These are phyloP conservation scores for Hecatera dysodea DNA, from an alignment of 2,888 invertebrate genomes.

Conservation along the genomic window DNA sequence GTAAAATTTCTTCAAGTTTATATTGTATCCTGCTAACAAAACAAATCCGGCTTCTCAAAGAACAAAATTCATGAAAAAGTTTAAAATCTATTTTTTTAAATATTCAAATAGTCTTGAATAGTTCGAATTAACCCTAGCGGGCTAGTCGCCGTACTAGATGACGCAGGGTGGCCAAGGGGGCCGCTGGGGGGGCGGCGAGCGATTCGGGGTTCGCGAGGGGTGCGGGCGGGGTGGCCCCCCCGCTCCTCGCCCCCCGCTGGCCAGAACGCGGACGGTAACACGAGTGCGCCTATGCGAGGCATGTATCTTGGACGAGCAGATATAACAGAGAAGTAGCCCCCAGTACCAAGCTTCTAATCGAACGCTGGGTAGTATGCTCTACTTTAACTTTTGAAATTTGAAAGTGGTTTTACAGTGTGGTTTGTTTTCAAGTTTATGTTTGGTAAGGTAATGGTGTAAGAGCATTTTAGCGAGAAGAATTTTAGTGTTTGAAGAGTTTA, in stretches of 20 bases:
- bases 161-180: constrained; percentile 82
- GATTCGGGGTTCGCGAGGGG: constrained; percentile 63
- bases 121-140: constrained; percentile 90
- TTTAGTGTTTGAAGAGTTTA: not conserved
- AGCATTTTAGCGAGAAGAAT: not conserved
- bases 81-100: constrained; percentile 77
- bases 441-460: not conserved
- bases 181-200: constrained; percentile 68
- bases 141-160: constrained; percentile 88
- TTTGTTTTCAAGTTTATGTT: not conserved
- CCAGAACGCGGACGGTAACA: constrained; percentile 90
- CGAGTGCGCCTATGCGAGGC: constrained; percentile 91
- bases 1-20: not conserved
- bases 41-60: constrained; percentile 20
- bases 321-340: constrained; percentile 91
- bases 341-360: constrained; percentile 86
- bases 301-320: constrained; percentile 91
- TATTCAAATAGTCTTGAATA: constrained; percentile 87
- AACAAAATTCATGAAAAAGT: constrained; percentile 34
- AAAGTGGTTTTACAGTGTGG: constrained; percentile 36
- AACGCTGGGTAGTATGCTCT: constrained; percentile 74
- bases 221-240: constrained; percentile 60
- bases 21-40: not conserved
- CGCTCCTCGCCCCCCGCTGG: constrained; percentile 75
- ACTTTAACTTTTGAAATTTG: constrained; percentile 67